phyloP scores from a whole-genome alignment of 2,797 vertebrate species.

The Tokudaia muenninki region DNA sequence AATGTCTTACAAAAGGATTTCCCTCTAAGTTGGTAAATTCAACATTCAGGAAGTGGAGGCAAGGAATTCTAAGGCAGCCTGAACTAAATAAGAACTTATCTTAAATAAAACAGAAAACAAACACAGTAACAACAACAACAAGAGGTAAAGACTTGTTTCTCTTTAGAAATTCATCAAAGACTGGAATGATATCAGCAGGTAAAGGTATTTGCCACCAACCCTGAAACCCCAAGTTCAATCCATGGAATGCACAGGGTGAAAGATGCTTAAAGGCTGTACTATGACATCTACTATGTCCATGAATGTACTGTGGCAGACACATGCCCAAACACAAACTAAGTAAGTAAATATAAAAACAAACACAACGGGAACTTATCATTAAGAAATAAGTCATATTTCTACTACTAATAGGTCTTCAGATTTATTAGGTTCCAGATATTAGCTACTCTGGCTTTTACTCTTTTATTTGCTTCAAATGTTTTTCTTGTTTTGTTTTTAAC shows the following conservation, averaged over 20 bases:
- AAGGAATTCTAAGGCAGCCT: background rate
- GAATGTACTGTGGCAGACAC: background rate
- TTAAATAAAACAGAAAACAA: background rate
- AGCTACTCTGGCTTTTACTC: background rate
- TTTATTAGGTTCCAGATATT: conserved; percentile 16
- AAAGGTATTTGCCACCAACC: background rate
- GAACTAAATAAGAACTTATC: background rate
- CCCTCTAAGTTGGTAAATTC: background rate
- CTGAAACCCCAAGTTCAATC: background rate
- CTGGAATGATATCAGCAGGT: background rate
- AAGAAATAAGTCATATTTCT: background rate
- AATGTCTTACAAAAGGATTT: background rate
- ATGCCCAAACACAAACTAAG: background rate
- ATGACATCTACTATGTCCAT: background rate
- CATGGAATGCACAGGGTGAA: background rate
- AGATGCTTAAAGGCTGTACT: background rate
- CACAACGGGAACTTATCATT: background rate
- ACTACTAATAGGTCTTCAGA: background rate
- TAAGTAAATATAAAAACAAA: background rate
- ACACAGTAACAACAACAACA: background rate
- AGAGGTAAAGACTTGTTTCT: background rate
- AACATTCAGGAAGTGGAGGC: background rate
- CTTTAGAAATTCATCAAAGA: conserved; percentile 33
- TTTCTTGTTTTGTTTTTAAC: background rate
- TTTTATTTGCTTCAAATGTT: background rate